These are phyloP conservation scores for Augochlorella aurata DNA, from an alignment of 2,888 invertebrate species.

Conservation along the genomic window DNA sequence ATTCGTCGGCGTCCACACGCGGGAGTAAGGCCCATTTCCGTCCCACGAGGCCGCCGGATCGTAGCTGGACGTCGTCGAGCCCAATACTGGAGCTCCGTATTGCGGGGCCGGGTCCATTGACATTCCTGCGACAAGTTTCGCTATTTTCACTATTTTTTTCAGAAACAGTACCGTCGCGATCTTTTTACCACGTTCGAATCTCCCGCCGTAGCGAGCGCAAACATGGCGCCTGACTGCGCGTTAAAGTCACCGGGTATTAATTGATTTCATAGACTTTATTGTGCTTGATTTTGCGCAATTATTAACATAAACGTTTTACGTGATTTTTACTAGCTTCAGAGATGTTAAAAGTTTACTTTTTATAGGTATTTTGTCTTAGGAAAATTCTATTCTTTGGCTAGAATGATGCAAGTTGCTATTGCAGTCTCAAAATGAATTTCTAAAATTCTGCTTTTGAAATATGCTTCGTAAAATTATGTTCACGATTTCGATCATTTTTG, in stretches of 20 bases:
- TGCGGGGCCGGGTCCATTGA: conserved; percentile 86
- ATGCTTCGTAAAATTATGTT: not conserved
- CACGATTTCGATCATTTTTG: not conserved
- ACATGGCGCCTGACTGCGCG: not conserved
- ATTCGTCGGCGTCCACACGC: conserved; percentile 87
- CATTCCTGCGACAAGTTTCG: conserved; percentile 84
- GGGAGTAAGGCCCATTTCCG: conserved; percentile 89
- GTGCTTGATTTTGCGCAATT: not conserved
- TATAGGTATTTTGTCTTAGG: not conserved
- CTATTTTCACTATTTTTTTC: conserved; percentile 15
- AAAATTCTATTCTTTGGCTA: not conserved
- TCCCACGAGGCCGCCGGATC: conserved; percentile 88
- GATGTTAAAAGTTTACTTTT: not conserved
- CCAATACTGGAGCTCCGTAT: conserved; percentile 87
- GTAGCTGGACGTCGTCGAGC: conserved; percentile 84
- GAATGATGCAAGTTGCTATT: not conserved
- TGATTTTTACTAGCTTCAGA: not conserved
- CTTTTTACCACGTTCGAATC: not conserved
- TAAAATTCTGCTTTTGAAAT: too few relatives aligned
- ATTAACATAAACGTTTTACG: not conserved
- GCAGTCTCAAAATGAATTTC: too few relatives aligned
- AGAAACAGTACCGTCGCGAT: too few relatives aligned
- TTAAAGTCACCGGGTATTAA: not conserved
- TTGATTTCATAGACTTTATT: not conserved
- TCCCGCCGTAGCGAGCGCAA: not conserved